Conservation (phyloP, 2,888 invertebrate species). For the Agonopterix arenella region DNA sequence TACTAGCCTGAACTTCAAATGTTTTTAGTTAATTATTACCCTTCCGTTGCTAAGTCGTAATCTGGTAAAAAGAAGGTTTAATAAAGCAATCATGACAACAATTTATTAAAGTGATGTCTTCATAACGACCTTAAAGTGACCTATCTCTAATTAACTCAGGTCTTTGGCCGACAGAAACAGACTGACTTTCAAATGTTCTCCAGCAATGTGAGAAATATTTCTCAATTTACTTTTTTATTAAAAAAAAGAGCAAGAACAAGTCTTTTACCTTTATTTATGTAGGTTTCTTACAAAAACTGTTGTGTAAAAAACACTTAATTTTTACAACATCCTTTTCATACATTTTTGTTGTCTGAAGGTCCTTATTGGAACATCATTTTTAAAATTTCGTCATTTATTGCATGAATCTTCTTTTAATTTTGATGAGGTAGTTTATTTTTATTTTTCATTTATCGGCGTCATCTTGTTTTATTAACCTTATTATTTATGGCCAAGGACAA, state of each 20-base stretch:
- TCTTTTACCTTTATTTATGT: neutral
- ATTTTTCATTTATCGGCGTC: too few relatives aligned
- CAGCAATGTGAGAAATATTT: constrained; percentile 53
- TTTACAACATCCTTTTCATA: neutral
- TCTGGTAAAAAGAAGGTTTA: neutral
- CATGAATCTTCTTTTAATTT: too few relatives aligned
- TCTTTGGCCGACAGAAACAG: constrained; percentile 51
- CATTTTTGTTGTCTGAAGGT: neutral
- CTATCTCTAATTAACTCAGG: constrained; percentile 56
- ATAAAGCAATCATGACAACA: neutral
- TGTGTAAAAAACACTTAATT: neutral
- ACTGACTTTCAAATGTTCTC: constrained; percentile 66
- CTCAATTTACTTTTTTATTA: constrained; percentile 27
- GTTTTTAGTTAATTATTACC: too few relatives aligned
- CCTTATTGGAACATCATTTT: too few relatives aligned
- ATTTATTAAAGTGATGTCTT: constrained; percentile 9
- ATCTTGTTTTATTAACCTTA: too few relatives aligned
- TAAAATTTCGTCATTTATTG: too few relatives aligned
- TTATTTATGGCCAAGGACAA: too few relatives aligned
- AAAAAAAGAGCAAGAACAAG: neutral
- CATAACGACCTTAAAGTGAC: constrained; percentile 45
- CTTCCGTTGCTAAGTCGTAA: too few relatives aligned
- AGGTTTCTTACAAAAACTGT: neutral
- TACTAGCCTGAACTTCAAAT: too few relatives aligned
- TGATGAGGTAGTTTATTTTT: too few relatives aligned